Evolutionary conservation across 2,113 vertebrate species (phyloP), one percentile per base, ranked within the genome.

Genomic region (Apodemus sylvaticus): DNA sequence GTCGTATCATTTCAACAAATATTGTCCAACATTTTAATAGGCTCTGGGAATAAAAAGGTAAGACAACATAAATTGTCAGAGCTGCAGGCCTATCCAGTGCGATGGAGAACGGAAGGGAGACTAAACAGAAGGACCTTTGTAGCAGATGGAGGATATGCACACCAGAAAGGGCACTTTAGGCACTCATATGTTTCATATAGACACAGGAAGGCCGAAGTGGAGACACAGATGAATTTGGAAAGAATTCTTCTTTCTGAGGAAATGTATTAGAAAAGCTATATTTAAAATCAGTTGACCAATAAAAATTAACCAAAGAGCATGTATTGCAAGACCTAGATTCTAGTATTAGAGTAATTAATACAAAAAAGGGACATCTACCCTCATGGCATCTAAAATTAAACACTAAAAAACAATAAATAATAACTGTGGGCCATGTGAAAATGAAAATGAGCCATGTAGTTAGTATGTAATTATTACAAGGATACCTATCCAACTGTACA

Each of bases 1-100:
- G 73, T 96, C 78, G 96, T 74, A 91, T 96, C 31, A 64, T 77
- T 81, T 91, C 62, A 83, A 68, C 0, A 39, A 94, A 64, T 55
- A 91, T 51, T 71, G 13, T 36, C 22, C 94, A 79, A 87, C 0
- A 78, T 36, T 93, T 91, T 53, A 92, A 83, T 22, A 91, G 26
- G 13, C 29, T 45, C 42, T 64, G n/a, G 34, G 29, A 17, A 70
- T 58, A 93, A 82, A 93, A 11, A 86, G 20, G 70, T 71, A 55
- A 68, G 74, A 31, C 4, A 8, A 31, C 71, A 10, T 60, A n/a
- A 86, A 66, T 83, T 88, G 6, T 89, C 29, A 64, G 26, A 5
- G 13, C 24, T 94, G 87, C 17, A 26, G 70, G 45, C 29, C 88
- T 77, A 39, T 3, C 7, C 12, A 3, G 22, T 51, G 4, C 74